Base-by-base conservation (phyloP, 1,140 invertebrate species). In the Alviniconcha marisindica region DNA sequence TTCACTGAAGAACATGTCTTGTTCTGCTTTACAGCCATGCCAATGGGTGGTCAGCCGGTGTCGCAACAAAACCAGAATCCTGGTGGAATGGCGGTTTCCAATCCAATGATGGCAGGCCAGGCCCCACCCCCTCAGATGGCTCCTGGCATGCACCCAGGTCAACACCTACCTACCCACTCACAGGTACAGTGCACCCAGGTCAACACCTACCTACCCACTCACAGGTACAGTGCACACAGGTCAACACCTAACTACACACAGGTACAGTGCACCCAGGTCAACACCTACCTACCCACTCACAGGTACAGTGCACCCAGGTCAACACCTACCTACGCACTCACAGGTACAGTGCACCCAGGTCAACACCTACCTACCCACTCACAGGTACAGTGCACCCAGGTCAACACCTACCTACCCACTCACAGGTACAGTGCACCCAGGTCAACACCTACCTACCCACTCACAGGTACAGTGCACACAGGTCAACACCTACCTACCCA, bases 121-220 rank as follows among this genome's bases (percentile, higher is more conserved):
- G 38, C 69, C 56, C 10, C 24, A 18, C 69, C 33, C 15, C 69
- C 69, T 14, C 73, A 76, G 10, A 76, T 76, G 73, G 42, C 42
- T 10, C 73, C 73, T 2, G 73, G 73, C 33, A 76, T 76, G 73
- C 73, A 40, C 60, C 60, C 60, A 14, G 60, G 60, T 28, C 73
- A 76, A 15, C 73, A 76, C 73, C 48, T 76, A 42, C 38, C 12
- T 28, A n/a, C 73, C 3, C 73, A 76, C 42, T 40, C 73, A 2
- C 42, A 76, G 42, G 73, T 54, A 24, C 7, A 18, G 44, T 48
- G 44, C 5, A 10, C 5, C 18, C 44, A 48, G 18, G 44, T n/a
- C 44, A 48, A 48, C 44, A 48, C 44, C 5, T 48, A 18, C 44
- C 44, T 48, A 5, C 44, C 5, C 18, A 48, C 44, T 48, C 44